phyloP scores from a whole-genome alignment of 2,113 vertebrate species.

The Stegastes partitus region DNA sequence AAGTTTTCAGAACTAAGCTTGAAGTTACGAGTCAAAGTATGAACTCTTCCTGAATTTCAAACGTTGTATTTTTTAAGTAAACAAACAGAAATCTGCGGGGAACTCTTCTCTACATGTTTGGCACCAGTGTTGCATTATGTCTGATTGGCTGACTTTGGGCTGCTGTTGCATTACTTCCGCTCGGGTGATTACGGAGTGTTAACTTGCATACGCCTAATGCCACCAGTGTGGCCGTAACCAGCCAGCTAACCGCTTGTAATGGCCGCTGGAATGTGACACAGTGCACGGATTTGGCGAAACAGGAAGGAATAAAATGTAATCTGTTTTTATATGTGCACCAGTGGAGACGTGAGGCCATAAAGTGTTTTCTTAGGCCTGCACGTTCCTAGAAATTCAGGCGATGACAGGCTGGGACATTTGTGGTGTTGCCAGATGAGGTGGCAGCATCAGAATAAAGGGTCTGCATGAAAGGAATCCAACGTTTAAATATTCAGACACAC shows the following conservation, averaged over 20 bases:
- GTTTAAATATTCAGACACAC: not conserved
- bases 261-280: not conserved
- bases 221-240: not conserved
- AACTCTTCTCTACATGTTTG: constrained; percentile 4
- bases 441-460: not conserved
- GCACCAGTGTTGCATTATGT: constrained; percentile 15
- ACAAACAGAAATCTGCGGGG: constrained; percentile 7
- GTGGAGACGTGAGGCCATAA: not conserved
- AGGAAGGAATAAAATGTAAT: not conserved
- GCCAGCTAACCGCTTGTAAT: not conserved
- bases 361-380: not conserved
- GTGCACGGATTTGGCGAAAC: not conserved
- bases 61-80: not conserved
- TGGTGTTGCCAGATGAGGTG: not conserved
- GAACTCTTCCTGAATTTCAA: not conserved
- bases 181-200: constrained; percentile 5
- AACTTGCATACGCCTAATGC: not conserved
- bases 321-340: not conserved
- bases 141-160: constrained; percentile 28
- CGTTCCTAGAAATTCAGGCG: not conserved
- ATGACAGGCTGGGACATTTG: not conserved
- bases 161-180: constrained; percentile 9
- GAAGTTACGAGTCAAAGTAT: not conserved
- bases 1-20: constrained; percentile 34
- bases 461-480: not conserved